Percentiles rank a stretch among this genome's conserved stretches.
phyloP scores from a whole-genome alignment of 2,113 vertebrate genomes.

The Scophthalmus maximus region DNA sequence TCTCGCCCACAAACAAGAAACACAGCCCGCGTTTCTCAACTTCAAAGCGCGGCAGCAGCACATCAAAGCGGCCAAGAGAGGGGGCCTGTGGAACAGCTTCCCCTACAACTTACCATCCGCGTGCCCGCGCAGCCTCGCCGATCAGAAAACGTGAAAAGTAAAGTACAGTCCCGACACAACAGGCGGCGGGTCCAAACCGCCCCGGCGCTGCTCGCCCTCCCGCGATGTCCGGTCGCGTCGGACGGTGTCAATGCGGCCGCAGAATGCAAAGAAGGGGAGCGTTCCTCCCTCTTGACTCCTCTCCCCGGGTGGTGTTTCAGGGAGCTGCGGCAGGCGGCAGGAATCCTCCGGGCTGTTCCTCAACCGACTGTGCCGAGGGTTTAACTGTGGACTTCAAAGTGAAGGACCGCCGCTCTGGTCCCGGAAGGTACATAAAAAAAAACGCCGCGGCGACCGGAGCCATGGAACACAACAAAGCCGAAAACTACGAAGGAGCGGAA shows the following conservation, averaged over 20 bases:
- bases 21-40: constrained; percentile 80
- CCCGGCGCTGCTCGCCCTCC: constrained; percentile 20
- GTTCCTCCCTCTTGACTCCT: constrained; percentile 30
- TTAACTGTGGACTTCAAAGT: constrained; percentile 93
- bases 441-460: constrained; percentile 20
- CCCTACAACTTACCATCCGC: constrained; percentile 87
- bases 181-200: constrained; percentile 23
- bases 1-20: constrained; percentile 82
- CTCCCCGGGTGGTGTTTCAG: constrained; percentile 78
- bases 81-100: constrained; percentile 78
- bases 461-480: background rate
- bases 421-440: constrained; percentile 87
- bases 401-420: constrained; percentile 87
- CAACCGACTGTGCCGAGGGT: constrained; percentile 87
- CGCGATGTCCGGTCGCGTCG: constrained; percentile 10
- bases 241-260: background rate
- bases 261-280: constrained; percentile 10
- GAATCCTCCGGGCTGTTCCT: constrained; percentile 87
- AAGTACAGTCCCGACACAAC: constrained; percentile 66
- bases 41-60: constrained; percentile 87
- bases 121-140: constrained; percentile 52
- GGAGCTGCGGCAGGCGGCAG: constrained; percentile 80
- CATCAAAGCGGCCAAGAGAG: constrained; percentile 85
- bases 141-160: constrained; percentile 49
- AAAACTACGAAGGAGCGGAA: background rate